Base-by-base conservation (phyloP, 1,140 invertebrate species). In the Monomorium pharaonis region DNA sequence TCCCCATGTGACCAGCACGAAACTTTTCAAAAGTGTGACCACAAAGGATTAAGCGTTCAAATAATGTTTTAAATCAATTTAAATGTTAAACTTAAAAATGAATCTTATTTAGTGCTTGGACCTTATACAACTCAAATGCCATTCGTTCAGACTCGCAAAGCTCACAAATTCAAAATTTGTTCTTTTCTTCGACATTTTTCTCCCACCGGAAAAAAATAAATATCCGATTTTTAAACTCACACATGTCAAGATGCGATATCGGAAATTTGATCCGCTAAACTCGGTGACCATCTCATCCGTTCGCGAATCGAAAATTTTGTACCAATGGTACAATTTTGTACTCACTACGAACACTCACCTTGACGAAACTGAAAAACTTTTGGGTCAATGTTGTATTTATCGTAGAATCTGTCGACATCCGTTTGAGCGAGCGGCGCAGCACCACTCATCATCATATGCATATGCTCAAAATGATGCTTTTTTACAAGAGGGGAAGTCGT, bases 341-440 rank as follows among this genome's bases (percentile, higher is more conserved):
- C n/a, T n/a, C n/a, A n/a, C n/a, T n/a, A n/a, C 5, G 37, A 14
- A 21, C 14, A 24, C 54, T 76, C 87, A 94, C 94, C 94, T 93
- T 95, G 94, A 42, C 58, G 60, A 51, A 93, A 92, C 70, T 78
- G 86, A 0, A 93, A 1, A 9, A 49, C 4, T 0, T 76, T 81
- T 2, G 63, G 1, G 9, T 91, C 81, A 44, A 72, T 12, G 5
- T 33, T 14, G 0, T 93, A 44, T 1, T 85, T 62, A 0, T 92
- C 44, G 16, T 95, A 93, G 37, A 96, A 95, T 85, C 94, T 94
- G 3, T 95, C 92, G 5, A 94, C 94, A 85, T 96, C 96, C 12
- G 92, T 86, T 7, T 91, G 62, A 2, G 95, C 88, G 5, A 96
- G 78, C 0, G 96, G 96, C 0, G 96, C 96, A 0, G 96, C 96